Base-by-base conservation (phyloP, 2,888 invertebrate species). In the Tipula unca region DNA sequence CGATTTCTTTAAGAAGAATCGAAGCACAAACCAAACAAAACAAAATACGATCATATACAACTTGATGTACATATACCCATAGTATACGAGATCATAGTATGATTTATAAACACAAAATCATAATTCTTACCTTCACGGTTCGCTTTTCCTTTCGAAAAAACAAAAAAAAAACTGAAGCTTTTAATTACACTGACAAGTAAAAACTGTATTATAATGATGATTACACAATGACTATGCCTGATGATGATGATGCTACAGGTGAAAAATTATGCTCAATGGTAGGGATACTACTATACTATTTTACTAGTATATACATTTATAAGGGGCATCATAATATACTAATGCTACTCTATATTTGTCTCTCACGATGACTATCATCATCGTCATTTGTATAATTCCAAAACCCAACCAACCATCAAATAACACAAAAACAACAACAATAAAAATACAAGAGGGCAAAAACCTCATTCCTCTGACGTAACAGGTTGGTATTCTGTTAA, bases 401-500 rank as follows among this genome's bases (percentile, higher is more conserved):
- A 83, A 83, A 83, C 83, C 17, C 83, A 83, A 83, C 83, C 29
- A 83, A 83, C 83, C 29, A 83, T 83, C 35, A 35, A 83, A 83
- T 83, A 83, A 83, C 83, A 83, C 82, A 82, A 29, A 8, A 84
- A 84, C 32, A 32, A 32, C 32, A 32, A 32, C 32, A 32, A 20
- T n/a, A n/a, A 36, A 36, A 84, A 36, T 17, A 84, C 29, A n/a
- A 54, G 36, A 85, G 83, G 85, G 83, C 86, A 86, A 86, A 86
- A 86, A 86, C 84, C 86, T 86, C 86, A 86, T 86, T 86, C 86
- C 82, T 86, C 85, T 85, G 85, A 86, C 84, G 86, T 86, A 86
- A 86, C 86, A 86, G 86, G 86, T 86, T 86, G 86, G 69, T 85
- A 69, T 69, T 69, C 69, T 25, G 69, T 86, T 48, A 85, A 85